Conservation (phyloP, 2,888 invertebrate genomes). For the Axea sp. region DNA sequence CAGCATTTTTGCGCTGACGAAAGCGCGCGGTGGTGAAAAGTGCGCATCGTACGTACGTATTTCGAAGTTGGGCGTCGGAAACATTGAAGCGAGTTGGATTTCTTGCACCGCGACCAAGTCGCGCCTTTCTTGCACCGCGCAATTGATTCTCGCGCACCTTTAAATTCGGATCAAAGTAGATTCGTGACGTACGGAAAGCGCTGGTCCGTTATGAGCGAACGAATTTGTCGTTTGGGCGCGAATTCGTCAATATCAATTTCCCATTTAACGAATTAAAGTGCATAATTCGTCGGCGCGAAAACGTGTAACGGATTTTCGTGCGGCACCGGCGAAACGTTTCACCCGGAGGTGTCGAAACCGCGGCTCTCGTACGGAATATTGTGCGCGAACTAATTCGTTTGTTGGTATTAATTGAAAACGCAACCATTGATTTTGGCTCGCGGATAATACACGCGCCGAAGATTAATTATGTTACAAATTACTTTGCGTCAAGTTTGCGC, state of each 20-base stretch:
- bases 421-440: constrained; percentile 32
- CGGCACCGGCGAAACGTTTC: constrained; percentile 8
- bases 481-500: constrained; percentile 47
- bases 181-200: no score
- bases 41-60: no score
- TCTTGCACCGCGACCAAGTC: no score
- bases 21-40: no score
- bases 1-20: no score
- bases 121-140: no score
- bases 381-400: constrained; percentile 27
- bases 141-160: no score
- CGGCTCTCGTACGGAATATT: constrained; percentile 11
- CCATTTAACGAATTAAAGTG: constrained; percentile 13
- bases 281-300: constrained; percentile 8
- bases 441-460: constrained; percentile 41
- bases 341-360: not conserved
- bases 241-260: constrained; percentile 27
- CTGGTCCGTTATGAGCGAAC: no score
- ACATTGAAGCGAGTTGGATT: no score
- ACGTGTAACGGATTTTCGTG: constrained; percentile 19
- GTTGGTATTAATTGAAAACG: constrained; percentile 46
- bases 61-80: no score
- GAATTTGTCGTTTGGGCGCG: no score
- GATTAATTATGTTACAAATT: constrained; percentile 56
- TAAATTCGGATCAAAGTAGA: no score